Base-by-base conservation (phyloP, 2,797 vertebrate genomes). In the Psittacula derbiana region DNA sequence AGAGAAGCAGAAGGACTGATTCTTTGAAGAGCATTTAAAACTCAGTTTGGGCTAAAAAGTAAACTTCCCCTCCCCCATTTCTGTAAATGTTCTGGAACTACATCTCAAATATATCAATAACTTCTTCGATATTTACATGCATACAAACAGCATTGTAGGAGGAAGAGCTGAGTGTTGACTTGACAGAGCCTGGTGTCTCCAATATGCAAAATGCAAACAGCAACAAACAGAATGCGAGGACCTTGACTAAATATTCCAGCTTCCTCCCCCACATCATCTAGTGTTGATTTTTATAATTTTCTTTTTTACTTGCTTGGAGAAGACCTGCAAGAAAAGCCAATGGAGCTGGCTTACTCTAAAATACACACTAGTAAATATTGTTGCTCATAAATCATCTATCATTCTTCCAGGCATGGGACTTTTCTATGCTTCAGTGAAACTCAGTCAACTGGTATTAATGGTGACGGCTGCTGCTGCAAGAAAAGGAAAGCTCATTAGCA, bases 331-430 rank as follows among this genome's bases (percentile, higher is more conserved):
- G 86, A 86, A 88, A 92, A 95, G 75, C 79, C 92, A 49, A 21
- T 93, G 79, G 89, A 96, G 53, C 88, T 90, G 79, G 27, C 79
- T 91, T 89, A 69, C 85, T 86, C 70, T 57, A 49, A 92, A 96
- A 92, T 46, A 88, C 83, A 80, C 86, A 61, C 83, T 95, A 75
- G 91, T 96, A 96, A 97, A 96, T 95, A 94, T 65, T 95, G 84
- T 88, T 95, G 82, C 87, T 96, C 95, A 92, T 97, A 95, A 97
- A 96, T 97, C 89, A 96, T 96, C 95, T 97, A 96, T 95, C 90
- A 81, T 92, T 96, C 92, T 95, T 96, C 89, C 82, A 94, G 92
- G 96, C 92, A 79, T 93, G 80, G 95, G 95, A 85, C 89, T 95
- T 96, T 94, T 93, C 91, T 91, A 79, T 96, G 95, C 95, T 96